phyloP scores from a whole-genome alignment of 2,888 invertebrate genomes.

The Malacosoma neustria region DNA sequence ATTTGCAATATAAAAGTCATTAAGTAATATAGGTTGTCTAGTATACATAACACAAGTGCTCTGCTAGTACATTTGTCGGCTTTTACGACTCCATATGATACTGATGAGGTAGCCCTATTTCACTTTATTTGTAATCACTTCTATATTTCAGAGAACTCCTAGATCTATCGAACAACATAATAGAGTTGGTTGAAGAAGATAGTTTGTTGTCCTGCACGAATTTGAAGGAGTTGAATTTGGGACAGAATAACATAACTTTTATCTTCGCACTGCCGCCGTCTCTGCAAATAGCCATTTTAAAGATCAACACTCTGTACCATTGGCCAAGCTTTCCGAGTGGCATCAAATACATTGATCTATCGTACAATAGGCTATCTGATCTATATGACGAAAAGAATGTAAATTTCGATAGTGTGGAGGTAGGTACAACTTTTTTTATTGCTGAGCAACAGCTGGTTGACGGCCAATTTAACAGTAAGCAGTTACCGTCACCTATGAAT shows the following conservation, averaged over 20 bases:
- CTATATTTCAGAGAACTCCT: constrained; percentile 52
- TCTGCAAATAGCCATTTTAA: constrained; percentile 51
- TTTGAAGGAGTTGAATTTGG: constrained; percentile 59
- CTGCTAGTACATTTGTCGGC: too few relatives aligned
- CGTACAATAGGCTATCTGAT: constrained; percentile 50
- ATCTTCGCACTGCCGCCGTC: constrained; percentile 49
- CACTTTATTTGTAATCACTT: too few relatives aligned
- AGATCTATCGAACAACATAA: constrained; percentile 60
- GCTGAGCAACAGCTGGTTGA: too few relatives aligned
- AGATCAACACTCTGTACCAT: constrained; percentile 52
- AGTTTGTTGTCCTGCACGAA: constrained; percentile 45
- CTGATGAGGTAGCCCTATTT: too few relatives aligned
- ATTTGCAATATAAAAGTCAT: too few relatives aligned
- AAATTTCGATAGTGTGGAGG: constrained; percentile 56
- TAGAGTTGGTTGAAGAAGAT: constrained; percentile 56
- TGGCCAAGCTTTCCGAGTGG: constrained; percentile 59
- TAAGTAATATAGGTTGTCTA: too few relatives aligned
- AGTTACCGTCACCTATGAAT: too few relatives aligned
- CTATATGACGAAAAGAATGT: constrained; percentile 43
- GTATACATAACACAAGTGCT: too few relatives aligned
- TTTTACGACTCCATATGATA: too few relatives aligned
- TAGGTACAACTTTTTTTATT: too few relatives aligned
- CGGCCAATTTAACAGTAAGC: too few relatives aligned
- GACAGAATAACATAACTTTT: constrained; percentile 60
- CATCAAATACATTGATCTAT: constrained; percentile 58